Conservation (phyloP, 2,113 vertebrate species). For the Phasianus colchicus region DNA sequence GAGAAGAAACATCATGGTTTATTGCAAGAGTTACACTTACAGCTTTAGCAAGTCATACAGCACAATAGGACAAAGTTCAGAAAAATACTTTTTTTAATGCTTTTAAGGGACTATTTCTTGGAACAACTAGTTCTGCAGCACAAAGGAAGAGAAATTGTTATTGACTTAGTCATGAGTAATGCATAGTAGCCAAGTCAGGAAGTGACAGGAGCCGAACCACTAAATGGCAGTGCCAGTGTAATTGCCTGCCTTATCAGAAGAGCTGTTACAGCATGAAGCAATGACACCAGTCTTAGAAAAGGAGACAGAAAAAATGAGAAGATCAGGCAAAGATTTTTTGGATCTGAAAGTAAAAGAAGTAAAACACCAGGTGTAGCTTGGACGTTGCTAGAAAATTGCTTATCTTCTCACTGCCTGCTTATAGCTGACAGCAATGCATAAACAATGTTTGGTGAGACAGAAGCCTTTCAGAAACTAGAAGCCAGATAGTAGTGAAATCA, state of each 20-base stretch:
- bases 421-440: background rate
- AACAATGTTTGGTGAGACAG: background rate
- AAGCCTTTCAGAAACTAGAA: background rate
- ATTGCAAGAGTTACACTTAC: background rate
- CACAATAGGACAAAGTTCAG: constrained; percentile 10
- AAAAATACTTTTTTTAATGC: background rate
- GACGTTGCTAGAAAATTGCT: background rate
- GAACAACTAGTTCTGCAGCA: constrained; percentile 2
- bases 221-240: background rate
- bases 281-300: background rate
- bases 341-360: background rate
- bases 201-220: background rate
- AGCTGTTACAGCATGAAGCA: background rate
- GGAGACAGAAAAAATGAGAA: background rate
- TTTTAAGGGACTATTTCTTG: constrained; percentile 26
- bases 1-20: background rate
- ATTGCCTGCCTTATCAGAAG: constrained; percentile 6
- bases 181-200: constrained; percentile 28
- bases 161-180: background rate
- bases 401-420: background rate
- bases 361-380: background rate
- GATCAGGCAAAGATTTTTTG: background rate
- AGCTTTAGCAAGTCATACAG: background rate
- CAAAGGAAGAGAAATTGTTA: constrained; percentile 22
- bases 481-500: background rate